These are phyloP conservation scores for Notocelia uddmanniana DNA, from an alignment of 2,888 invertebrate genomes.

Conservation along the genomic window DNA sequence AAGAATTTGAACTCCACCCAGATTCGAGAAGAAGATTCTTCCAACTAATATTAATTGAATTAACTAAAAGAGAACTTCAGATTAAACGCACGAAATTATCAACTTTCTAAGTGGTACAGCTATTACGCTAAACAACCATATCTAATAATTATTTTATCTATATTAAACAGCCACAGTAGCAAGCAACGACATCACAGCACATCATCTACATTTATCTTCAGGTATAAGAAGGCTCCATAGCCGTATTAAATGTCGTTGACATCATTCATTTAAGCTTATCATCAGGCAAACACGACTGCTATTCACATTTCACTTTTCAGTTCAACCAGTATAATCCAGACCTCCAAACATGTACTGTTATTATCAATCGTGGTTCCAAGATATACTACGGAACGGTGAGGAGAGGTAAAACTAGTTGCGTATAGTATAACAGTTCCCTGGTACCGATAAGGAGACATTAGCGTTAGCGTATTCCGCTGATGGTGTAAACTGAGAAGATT, in stretches of 20 bases:
- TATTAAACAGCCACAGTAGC: constrained; percentile 20
- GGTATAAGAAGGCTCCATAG: constrained; percentile 33
- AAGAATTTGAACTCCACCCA: no score
- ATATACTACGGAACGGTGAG: background rate
- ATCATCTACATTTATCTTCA: constrained; percentile 27
- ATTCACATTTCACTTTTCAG: background rate
- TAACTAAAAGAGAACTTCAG: background rate
- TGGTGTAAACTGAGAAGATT: constrained; percentile 41
- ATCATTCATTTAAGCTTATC: constrained; percentile 41
- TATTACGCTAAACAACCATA: constrained; percentile 15
- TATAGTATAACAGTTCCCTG: constrained; percentile 30
- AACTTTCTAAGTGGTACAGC: background rate
- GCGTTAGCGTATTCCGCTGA: constrained; percentile 26
- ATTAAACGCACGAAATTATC: constrained; percentile 1
- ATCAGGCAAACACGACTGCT: constrained; percentile 29
- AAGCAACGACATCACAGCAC: constrained; percentile 6
- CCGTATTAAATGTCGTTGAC: constrained; percentile 35
- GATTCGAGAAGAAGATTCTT: no score
- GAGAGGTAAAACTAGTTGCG: background rate
- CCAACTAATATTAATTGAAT: background rate
- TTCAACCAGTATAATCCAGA: no score
- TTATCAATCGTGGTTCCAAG: background rate
- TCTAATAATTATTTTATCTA: constrained; percentile 6
- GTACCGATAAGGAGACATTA: constrained; percentile 40
- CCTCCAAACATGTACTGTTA: background rate